Evolutionary conservation across 2,113 vertebrate species (phyloP), one percentile per base, ranked within the genome.

Genomic region (Lethenteron reissneri): DNA sequence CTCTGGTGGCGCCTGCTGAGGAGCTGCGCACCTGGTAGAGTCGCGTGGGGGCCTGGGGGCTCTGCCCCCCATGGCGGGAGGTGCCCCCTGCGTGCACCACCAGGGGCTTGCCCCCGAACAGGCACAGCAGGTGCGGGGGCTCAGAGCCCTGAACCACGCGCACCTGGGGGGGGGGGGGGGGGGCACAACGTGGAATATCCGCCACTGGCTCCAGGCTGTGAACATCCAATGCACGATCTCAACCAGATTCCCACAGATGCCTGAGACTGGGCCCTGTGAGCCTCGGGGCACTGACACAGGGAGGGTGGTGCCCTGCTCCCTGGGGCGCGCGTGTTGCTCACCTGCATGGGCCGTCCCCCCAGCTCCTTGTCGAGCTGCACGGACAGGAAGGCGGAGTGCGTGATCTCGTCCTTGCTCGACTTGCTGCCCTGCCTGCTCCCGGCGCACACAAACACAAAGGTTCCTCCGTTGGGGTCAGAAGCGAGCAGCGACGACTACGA

Each of bases 371-470:
- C 90, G 76, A 95, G 75, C 75, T 92, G 83, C 12, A 94, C 85
- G 1, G 90, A 92, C 71, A 94, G 81, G 79, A 90, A 92, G 0
- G 90, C 90, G 1, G 90, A 92, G 0, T 84, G 83, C 3, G 87
- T 88, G 62, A 90, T 77, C 71, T 94, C 90, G 71, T 94, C 89
- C 77, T 79, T 73, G 0, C 86, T 86, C 72, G 85, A 73, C 71
- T 77, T 78, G 58, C 83, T 77, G 70, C 90, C 90, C 77, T 95
- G 90, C 90, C 90, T 95, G 71, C 57, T 41, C 41, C 41, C 41
- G 41, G 41, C 41, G 41, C 41, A 41, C 41, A 41, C 41, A 41
- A 41, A 41, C 41, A 41, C 41, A 41, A 41, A 41, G 41, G 41
- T 41, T 1, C 41, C 4, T 41, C 41, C 41, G 41, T 41, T 41